These are phyloP conservation scores for Drosophila serrata DNA, from an alignment of 1,140 invertebrate genomes.

Conservation along the genomic window DNA sequence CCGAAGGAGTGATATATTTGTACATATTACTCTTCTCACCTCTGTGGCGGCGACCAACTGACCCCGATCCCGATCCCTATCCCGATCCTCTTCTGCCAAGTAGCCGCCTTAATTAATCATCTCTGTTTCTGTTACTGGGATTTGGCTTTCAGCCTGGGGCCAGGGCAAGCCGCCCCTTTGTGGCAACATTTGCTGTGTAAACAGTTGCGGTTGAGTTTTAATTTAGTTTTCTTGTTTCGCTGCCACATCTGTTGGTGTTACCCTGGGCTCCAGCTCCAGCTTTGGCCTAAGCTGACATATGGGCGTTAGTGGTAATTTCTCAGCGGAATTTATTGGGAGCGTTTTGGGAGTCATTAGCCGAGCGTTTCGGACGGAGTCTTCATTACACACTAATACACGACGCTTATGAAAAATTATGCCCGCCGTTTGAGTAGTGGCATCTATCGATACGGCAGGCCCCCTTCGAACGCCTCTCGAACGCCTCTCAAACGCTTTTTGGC, in stretches of 20 bases:
- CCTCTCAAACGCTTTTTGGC: not conserved
- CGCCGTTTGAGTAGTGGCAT: not conserved
- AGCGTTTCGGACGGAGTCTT: conserved; percentile 40
- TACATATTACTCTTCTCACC: conserved; percentile 84
- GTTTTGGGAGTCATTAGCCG: conserved; percentile 66
- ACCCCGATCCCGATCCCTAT: conserved; percentile 30
- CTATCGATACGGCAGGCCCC: conserved; percentile 4
- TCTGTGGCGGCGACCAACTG: conserved; percentile 36
- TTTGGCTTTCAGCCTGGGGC: conserved; percentile 50
- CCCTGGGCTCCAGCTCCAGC: conserved; percentile 15
- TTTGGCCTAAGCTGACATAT: conserved; percentile 79
- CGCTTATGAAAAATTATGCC: conserved; percentile 38
- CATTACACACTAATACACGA: conserved; percentile 35
- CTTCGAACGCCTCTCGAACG: not conserved
- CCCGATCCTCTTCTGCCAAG: conserved; percentile 44
- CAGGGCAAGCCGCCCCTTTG: conserved; percentile 59
- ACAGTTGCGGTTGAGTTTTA: conserved; percentile 79
- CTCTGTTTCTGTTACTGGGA: conserved; percentile 40
- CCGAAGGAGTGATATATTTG: conserved; percentile 81
- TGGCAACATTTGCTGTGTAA: conserved; percentile 82
- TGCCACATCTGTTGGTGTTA: conserved; percentile 58
- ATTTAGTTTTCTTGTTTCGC: conserved; percentile 74
- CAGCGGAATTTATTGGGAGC: conserved; percentile 71
- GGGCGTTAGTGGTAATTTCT: conserved; percentile 80
- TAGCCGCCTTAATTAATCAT: conserved; percentile 76